Percentiles rank a stretch among this genome's conserved stretches.
Conservation (phyloP, 2,888 invertebrate genomes). For the Sussaba pulchella region DNA sequence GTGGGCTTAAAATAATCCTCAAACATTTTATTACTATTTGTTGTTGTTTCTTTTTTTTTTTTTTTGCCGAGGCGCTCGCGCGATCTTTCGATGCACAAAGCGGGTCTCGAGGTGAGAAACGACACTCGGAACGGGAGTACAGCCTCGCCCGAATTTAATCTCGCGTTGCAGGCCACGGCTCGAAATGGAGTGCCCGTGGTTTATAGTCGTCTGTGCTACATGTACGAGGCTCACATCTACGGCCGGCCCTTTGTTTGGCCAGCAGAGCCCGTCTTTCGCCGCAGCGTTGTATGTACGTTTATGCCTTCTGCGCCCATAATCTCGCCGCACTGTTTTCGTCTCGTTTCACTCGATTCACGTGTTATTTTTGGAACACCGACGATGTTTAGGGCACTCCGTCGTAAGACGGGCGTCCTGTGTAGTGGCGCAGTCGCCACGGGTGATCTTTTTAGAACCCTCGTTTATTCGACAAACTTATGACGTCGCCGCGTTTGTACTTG, state of each 20-base stretch:
- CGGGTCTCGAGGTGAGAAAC: not conserved
- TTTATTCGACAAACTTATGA: constrained; percentile 8
- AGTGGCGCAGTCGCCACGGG: not conserved
- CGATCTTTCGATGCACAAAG: too few relatives aligned
- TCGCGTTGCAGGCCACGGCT: constrained; percentile 23
- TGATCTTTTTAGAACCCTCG: not conserved
- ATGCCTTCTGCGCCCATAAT: constrained; percentile 2
- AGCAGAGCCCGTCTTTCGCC: constrained; percentile 58
- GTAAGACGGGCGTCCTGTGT: not conserved
- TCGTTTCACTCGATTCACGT: constrained; percentile 17
- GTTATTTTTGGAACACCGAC: constrained; percentile 28
- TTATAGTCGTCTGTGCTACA: constrained; percentile 36
- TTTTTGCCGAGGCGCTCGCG: too few relatives aligned
- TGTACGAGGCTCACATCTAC: constrained; percentile 60
- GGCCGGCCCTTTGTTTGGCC: constrained; percentile 67
- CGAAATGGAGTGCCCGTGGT: constrained; percentile 13
- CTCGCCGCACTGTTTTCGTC: constrained; percentile 10
- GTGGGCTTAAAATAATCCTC: too few relatives aligned
- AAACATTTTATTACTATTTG: too few relatives aligned
- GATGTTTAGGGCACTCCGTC: not conserved
- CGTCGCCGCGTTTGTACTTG: not conserved
- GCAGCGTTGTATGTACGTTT: not conserved
- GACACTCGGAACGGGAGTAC: not conserved
- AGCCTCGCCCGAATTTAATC: constrained; percentile 29
- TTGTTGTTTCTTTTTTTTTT: too few relatives aligned